Base-by-base conservation (phyloP, 2,113 vertebrate species). In the Eudyptes chrysolophus region DNA sequence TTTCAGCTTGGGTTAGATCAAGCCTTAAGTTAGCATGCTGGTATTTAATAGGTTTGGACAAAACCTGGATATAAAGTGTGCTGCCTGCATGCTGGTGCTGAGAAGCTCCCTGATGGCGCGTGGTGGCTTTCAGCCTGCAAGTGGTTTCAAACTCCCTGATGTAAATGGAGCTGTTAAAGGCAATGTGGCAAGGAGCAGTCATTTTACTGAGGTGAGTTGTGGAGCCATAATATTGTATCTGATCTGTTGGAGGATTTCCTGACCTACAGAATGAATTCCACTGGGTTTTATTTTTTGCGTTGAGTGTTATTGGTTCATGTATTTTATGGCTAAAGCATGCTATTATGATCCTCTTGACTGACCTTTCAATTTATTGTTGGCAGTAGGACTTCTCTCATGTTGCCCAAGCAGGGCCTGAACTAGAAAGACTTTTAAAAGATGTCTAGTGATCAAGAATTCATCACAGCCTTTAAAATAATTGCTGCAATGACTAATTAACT, bases 161-260 rank as follows among this genome's bases (percentile, higher is more conserved):
- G 16, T 13, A 16, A 3, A 1, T 0, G 3, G 85, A 29, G 34
- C 19, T 26, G 14, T 19, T 21, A 15, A 27, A 42, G 44, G 71
- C 14, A 10, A 2, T 0, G 2, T 7, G 16, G 5, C 38, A 6
- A 7, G 11, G 54, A 64, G 38, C 34, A 6, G 70, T 11, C 2
- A 0, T 27, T 52, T 32, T 4, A 1, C 1, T 8, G 4, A 34
- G 52, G 19, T 2, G 49, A 60, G 61, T 11, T 22, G 51, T 55
- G 85, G 36, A 62, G 52, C 29, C 19, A 2, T 46, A 42, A 22
- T 14, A 15, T 1, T 5, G 9, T 36, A 4, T 8, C 32, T 46
- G 71, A 46, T 13, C 65, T 0, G 0, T 2, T 49, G 84, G 36
- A 76, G 71, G 51, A 5, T 32, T n/a, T 77, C 34, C 71, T 44